Percentiles rank a stretch among this genome's conserved stretches.
Evolutionary conservation across 2,113 vertebrate genomes (phyloP).

Genomic region (Thinocorus orbignyianus): DNA sequence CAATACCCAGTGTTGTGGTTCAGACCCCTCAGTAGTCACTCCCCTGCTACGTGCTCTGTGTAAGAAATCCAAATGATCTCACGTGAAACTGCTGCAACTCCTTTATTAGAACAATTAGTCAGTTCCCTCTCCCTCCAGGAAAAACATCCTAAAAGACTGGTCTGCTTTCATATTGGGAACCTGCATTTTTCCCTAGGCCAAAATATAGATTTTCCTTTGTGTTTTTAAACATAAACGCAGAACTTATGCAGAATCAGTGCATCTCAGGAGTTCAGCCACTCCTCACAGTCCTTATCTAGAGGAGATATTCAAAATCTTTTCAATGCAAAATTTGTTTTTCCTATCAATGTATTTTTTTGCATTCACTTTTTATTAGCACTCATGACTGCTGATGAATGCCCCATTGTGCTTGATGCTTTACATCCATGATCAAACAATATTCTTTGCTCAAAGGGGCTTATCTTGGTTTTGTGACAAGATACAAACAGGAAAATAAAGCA

Average conservation of each 20-base stretch:
- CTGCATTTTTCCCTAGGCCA: not conserved
- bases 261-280: not conserved
- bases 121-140: not conserved
- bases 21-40: not conserved
- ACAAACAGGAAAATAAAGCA: not conserved
- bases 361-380: not conserved
- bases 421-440: not conserved
- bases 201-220: not conserved
- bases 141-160: not conserved
- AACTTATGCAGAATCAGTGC: not conserved
- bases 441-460: not conserved
- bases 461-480: not conserved
- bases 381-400: not conserved
- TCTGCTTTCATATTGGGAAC: not conserved
- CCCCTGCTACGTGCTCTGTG: not conserved
- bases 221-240: not conserved
- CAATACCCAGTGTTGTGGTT: not conserved
- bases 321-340: not conserved
- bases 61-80: not conserved
- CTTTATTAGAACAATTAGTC: not conserved
- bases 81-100: not conserved
- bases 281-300: not conserved
- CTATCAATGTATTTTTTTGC: not conserved
- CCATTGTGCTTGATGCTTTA: not conserved
- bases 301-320: not conserved